These are phyloP conservation scores for Pangasianodon gigas DNA, from an alignment of 2,113 vertebrate genomes.

Conservation along the genomic window DNA sequence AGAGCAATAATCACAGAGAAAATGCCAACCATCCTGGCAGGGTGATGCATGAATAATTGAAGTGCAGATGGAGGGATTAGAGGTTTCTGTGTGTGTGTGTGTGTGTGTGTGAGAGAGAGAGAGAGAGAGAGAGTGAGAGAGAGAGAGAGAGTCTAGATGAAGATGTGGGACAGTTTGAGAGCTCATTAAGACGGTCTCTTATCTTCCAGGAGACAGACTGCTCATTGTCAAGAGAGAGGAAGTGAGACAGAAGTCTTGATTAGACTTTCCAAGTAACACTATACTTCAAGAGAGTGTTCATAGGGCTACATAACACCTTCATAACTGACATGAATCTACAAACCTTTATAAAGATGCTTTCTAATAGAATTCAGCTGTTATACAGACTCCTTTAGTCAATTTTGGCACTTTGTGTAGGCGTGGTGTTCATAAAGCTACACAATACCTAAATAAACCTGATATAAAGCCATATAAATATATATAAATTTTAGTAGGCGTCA, in stretches of 20 bases:
- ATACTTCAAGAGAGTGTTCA: background rate
- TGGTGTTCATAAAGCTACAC: background rate
- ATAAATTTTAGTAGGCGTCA: no score
- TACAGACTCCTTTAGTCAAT: background rate
- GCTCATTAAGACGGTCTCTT: conserved; percentile 44
- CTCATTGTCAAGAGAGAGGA: conserved; percentile 18
- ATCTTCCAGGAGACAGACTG: conserved; percentile 8
- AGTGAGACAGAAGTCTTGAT: conserved; percentile 8
- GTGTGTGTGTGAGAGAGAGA: background rate
- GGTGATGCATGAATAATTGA: conserved; percentile 57
- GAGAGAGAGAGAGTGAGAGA: background rate
- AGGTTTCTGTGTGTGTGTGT: conserved; percentile 40
- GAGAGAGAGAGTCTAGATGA: conserved; percentile 32
- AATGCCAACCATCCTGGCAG: conserved; percentile 50
- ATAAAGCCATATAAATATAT: background rate
- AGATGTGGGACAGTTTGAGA: conserved; percentile 49
- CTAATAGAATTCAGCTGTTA: background rate
- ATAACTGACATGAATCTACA: background rate
- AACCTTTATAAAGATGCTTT: background rate
- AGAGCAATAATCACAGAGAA: conserved; percentile 46
- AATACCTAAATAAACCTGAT: background rate
- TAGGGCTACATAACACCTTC: background rate
- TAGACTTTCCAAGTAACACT: background rate
- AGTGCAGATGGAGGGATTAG: conserved; percentile 54
- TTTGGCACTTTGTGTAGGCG: background rate